A percentile compares a stretch with the other conserved stretches of the same genome.
Evolutionary conservation across 2,113 vertebrate species (phyloP).

Genomic region (Labeo catla): DNA sequence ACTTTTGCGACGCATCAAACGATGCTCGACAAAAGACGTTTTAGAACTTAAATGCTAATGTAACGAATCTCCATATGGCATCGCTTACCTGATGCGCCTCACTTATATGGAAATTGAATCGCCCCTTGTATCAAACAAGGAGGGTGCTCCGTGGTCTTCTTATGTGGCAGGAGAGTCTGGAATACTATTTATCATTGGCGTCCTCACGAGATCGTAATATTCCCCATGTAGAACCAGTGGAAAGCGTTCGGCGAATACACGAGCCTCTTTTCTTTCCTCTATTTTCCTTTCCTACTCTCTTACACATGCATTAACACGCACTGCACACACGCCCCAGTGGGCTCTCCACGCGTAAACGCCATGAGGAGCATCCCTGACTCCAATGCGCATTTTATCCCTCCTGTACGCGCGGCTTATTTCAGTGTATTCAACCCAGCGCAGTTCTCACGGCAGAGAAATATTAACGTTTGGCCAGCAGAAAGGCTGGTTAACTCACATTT

Average conservation of each 20-base stretch:
- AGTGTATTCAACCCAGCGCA: background rate
- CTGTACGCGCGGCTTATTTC: background rate
- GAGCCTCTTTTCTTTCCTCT: background rate
- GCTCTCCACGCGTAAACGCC: conserved; percentile 20
- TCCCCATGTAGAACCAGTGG: conserved; percentile 11
- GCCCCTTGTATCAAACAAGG: conserved; percentile 23
- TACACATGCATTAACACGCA: conserved; percentile 19
- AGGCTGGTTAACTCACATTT: conserved; percentile 9
- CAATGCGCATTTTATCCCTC: conserved; percentile 41
- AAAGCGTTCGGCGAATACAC: background rate
- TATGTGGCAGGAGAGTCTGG: background rate
- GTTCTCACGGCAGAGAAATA: background rate
- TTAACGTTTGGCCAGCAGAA: background rate
- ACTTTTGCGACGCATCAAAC: conserved; percentile 26
- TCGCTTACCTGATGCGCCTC: conserved; percentile 45
- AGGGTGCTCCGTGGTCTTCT: background rate
- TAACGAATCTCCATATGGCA: background rate
- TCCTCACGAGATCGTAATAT: conserved; percentile 38
- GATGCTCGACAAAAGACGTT: conserved; percentile 1
- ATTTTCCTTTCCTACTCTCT: conserved; percentile 12
- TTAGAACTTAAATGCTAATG: background rate
- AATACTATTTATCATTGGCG: conserved; percentile 20
- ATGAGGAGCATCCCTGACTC: conserved; percentile 28
- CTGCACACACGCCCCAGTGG: conserved; percentile 18
- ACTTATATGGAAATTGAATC: background rate